These are phyloP conservation scores for Hemichromis elongatus DNA, from an alignment of 2,113 vertebrate species.

Conservation along the genomic window DNA sequence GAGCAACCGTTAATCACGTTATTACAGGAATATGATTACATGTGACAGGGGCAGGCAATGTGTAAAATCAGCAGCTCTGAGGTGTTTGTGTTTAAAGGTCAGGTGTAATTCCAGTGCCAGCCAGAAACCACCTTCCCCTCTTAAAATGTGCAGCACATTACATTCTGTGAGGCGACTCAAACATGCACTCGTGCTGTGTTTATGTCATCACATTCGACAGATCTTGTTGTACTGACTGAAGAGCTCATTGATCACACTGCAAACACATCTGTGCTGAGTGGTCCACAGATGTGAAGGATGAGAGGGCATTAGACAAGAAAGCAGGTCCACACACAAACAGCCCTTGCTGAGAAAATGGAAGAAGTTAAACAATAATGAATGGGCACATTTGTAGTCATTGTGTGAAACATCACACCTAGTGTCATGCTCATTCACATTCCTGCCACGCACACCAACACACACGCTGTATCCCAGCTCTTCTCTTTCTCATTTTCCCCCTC, in stretches of 20 bases:
- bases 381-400: conserved; percentile 54
- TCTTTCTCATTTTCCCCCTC: conserved; percentile 42
- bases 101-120: conserved; percentile 14
- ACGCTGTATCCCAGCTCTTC: conserved; percentile 1
- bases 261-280: not conserved
- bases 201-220: conserved; percentile 37
- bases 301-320: not conserved
- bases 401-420: conserved; percentile 37
- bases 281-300: not conserved
- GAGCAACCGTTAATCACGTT: conserved; percentile 46
- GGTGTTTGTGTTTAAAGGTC: conserved; percentile 54
- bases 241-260: conserved; percentile 26
- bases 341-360: not conserved
- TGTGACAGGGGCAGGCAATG: conserved; percentile 1
- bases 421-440: conserved; percentile 53
- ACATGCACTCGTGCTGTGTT: conserved; percentile 27
- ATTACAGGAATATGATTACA: conserved; percentile 32
- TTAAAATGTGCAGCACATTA: not conserved
- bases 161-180: not conserved
- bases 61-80: conserved; percentile 28
- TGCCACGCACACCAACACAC: conserved; percentile 20
- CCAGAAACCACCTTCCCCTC: not conserved
- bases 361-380: conserved; percentile 39
- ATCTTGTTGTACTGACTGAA: not conserved
- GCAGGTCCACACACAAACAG: not conserved